phyloP scores from a whole-genome alignment of 2,888 invertebrate genomes.

The Masnerella sp. region DNA sequence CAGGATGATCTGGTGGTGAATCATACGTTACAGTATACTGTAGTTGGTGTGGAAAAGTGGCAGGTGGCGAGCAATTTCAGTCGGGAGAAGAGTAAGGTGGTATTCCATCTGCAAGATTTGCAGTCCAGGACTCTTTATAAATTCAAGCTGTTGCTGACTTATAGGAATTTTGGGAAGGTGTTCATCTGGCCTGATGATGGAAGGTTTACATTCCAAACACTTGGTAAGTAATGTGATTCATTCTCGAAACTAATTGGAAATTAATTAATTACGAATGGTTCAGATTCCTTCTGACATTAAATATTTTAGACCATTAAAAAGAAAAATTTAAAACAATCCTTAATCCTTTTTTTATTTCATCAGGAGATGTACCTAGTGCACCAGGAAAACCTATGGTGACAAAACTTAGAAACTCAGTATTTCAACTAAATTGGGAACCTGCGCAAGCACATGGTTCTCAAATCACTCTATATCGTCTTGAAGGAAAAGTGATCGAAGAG shows the following conservation, averaged over 20 bases:
- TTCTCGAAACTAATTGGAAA: neutral
- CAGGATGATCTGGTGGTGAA: slow-evolving; percentile 78
- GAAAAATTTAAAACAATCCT: no score
- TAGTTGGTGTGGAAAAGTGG: slow-evolving; percentile 78
- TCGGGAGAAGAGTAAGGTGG: slow-evolving; percentile 64
- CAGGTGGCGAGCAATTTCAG: slow-evolving; percentile 66
- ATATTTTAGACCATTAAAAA: no score
- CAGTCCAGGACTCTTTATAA: slow-evolving; percentile 88
- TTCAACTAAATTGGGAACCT: slow-evolving; percentile 89
- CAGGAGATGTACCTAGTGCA: slow-evolving; percentile 87
- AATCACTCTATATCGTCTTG: slow-evolving; percentile 86
- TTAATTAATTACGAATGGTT: no score
- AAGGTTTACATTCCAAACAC: slow-evolving; percentile 86
- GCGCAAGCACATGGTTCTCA: slow-evolving; percentile 87
- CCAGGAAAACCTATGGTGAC: slow-evolving; percentile 88
- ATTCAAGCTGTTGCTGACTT: slow-evolving; percentile 84
- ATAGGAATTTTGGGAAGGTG: slow-evolving; percentile 80
- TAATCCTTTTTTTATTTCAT: no score
- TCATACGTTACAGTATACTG: slow-evolving; percentile 79
- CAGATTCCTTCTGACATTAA: no score
- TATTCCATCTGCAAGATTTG: slow-evolving; percentile 78
- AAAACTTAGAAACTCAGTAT: slow-evolving; percentile 84
- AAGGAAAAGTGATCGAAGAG: slow-evolving; percentile 80
- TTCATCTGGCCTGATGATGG: slow-evolving; percentile 87
- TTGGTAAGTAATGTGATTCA: slow-evolving; percentile 79